Percentiles rank a stretch among this genome's conserved stretches.
These are phyloP conservation scores for Thaumetopoea pityocampa DNA, from an alignment of 1,140 invertebrate genomes.

Conservation along the genomic window DNA sequence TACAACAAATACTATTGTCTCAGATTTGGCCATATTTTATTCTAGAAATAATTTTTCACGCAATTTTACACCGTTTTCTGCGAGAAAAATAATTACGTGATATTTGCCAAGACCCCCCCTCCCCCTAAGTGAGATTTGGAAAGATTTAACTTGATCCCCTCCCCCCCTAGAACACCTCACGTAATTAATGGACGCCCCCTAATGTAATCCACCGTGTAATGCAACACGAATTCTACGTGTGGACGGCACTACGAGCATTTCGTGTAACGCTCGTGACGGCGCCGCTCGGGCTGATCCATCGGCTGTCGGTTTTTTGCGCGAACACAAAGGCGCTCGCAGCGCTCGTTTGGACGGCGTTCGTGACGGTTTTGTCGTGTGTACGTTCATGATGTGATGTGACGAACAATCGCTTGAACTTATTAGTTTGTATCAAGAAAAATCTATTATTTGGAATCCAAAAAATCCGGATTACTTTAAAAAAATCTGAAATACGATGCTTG, in stretches of 20 bases:
- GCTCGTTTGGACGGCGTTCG: conserved; percentile 21
- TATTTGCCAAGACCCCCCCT: too few species aligned
- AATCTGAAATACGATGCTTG: conserved; percentile 5
- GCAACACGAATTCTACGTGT: conserved; percentile 23
- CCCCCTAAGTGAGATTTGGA: too few species aligned
- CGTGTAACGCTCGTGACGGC: conserved; percentile 25
- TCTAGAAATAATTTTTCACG: too few species aligned
- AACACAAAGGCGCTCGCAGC: conserved; percentile 26
- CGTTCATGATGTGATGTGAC: conserved; percentile 20
- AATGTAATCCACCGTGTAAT: conserved; percentile 19
- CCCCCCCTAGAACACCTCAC: too few species aligned
- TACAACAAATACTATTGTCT: too few species aligned
- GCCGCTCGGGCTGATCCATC: conserved; percentile 29
- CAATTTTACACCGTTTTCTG: too few species aligned
- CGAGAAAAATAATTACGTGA: too few species aligned
- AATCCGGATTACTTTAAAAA: too few species aligned
- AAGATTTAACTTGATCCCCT: too few species aligned
- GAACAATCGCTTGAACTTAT: conserved; percentile 21
- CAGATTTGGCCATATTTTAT: too few species aligned
- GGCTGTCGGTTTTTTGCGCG: conserved; percentile 27
- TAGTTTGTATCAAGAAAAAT: conserved; percentile 12
- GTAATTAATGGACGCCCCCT: too few species aligned
- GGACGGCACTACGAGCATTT: conserved; percentile 27
- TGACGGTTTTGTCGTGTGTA: conserved; percentile 21
- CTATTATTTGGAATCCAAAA: conserved; percentile 15